These are phyloP conservation scores for Discoglossus pictus DNA, from an alignment of 2,797 vertebrate genomes.

Conservation along the genomic window DNA sequence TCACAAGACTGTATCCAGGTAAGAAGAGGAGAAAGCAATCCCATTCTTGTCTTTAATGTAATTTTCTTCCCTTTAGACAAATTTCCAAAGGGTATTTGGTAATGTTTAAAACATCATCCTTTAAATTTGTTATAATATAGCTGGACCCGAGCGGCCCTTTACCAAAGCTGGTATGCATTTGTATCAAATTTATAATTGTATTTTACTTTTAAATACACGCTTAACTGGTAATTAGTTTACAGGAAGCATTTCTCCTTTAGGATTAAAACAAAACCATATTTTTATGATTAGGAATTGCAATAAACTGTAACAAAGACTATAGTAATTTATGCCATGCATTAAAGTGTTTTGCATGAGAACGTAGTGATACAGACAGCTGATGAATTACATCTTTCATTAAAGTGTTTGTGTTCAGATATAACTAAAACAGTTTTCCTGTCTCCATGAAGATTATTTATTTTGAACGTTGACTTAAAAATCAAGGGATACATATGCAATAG, in stretches of 20 bases:
- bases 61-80: no score
- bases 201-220: slow-evolving; percentile 17
- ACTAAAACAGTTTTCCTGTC: slow-evolving; percentile 71
- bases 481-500: slow-evolving; percentile 61
- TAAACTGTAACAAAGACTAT: slow-evolving; percentile 69
- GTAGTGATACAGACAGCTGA: slow-evolving; percentile 68
- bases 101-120: no score
- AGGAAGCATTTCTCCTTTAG: not conserved
- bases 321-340: slow-evolving; percentile 71
- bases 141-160: no score
- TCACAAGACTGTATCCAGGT: no score
- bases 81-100: no score
- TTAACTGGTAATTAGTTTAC: slow-evolving; percentile 10
- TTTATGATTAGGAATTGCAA: slow-evolving; percentile 71
- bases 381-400: slow-evolving; percentile 78
- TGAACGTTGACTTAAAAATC: slow-evolving; percentile 65
- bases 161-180: not conserved
- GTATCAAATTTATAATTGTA: slow-evolving; percentile 10
- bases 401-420: slow-evolving; percentile 71
- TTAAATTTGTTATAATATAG: no score
- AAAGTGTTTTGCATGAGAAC: slow-evolving; percentile 77
- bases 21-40: no score
- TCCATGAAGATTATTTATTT: slow-evolving; percentile 68
- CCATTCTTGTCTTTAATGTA: no score
- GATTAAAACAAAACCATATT: slow-evolving; percentile 15